Conservation (phyloP, 2,888 invertebrate genomes). For the Linnaemya tessellans region DNA sequence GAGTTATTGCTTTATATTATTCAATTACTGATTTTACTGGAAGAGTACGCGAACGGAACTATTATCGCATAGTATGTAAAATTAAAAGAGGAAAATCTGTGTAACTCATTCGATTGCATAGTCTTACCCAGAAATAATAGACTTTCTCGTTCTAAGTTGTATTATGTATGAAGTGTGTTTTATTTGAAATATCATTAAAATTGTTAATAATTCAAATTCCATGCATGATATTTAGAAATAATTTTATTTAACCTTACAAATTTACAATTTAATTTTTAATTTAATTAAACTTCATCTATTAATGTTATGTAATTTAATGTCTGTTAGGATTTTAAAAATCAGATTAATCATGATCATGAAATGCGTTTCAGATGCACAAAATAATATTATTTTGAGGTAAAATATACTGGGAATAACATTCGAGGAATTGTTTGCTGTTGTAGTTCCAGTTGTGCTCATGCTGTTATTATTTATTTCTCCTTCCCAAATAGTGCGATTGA, state of each 20-base stretch:
- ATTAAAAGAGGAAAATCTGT: no score
- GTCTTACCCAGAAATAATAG: neutral
- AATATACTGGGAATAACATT: conserved; percentile 66
- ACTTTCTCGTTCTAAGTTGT: neutral
- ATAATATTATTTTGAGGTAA: conserved; percentile 68
- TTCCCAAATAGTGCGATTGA: conserved; percentile 81
- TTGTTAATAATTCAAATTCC: conserved; percentile 55
- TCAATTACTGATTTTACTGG: no score
- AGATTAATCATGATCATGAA: conserved; percentile 35
- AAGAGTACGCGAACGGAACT: no score
- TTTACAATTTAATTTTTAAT: conserved; percentile 65
- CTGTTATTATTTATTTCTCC: conserved; percentile 77
- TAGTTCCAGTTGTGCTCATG: conserved; percentile 75
- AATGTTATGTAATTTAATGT: conserved; percentile 45
- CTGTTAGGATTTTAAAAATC: conserved; percentile 46
- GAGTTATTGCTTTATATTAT: no score
- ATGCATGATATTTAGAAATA: conserved; percentile 69
- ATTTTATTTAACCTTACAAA: conserved; percentile 71
- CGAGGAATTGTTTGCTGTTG: conserved; percentile 60
- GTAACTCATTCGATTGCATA: no score
- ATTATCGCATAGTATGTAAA: no score
- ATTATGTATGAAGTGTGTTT: conserved; percentile 27
- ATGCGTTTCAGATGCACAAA: conserved; percentile 55
- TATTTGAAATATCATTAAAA: conserved; percentile 63
- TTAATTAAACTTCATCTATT: conserved; percentile 67